A percentile compares a stretch with the other conserved stretches of the same genome.
These are phyloP conservation scores for Melieria crassipennis DNA, from an alignment of 2,888 invertebrate species.

Conservation along the genomic window DNA sequence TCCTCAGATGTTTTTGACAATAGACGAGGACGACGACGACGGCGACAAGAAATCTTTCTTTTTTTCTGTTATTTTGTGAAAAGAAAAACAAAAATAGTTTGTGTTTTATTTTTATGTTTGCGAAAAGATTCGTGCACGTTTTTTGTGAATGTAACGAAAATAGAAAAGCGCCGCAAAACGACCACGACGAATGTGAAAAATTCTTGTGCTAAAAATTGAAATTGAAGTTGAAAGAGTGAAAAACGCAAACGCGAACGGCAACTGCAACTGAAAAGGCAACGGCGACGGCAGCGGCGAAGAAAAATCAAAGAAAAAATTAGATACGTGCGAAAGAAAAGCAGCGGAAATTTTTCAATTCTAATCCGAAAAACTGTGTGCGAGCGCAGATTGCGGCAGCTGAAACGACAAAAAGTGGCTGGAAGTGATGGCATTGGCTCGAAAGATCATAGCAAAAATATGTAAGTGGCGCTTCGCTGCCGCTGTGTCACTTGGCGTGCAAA, in stretches of 20 bases:
- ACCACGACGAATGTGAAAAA: constrained; percentile 40
- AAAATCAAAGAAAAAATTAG: constrained; percentile 11
- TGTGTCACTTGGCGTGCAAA: background rate
- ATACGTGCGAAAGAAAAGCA: constrained; percentile 1
- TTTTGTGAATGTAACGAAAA: constrained; percentile 37
- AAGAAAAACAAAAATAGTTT: constrained; percentile 46
- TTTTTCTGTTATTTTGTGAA: constrained; percentile 45
- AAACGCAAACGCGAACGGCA: constrained; percentile 9
- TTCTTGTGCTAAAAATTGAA: constrained; percentile 41
- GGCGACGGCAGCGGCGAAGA: constrained; percentile 17
- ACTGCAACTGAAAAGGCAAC: background rate
- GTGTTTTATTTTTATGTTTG: constrained; percentile 46
- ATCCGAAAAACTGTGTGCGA: constrained; percentile 1
- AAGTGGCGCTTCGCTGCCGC: constrained; percentile 48
- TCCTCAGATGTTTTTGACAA: constrained; percentile 53
- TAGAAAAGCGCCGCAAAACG: constrained; percentile 32
- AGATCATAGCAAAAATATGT: constrained; percentile 65
- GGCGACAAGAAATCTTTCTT: constrained; percentile 45
- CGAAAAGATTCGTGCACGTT: constrained; percentile 45
- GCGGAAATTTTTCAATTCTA: constrained; percentile 10
- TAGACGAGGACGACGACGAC: constrained; percentile 38
- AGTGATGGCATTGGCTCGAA: constrained; percentile 65
- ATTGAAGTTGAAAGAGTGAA: constrained; percentile 6
- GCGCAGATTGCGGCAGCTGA: background rate
- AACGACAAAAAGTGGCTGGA: constrained; percentile 41